Evolutionary conservation across 2,888 invertebrate species (phyloP).

Genomic region (Monoplex corrugatus): DNA sequence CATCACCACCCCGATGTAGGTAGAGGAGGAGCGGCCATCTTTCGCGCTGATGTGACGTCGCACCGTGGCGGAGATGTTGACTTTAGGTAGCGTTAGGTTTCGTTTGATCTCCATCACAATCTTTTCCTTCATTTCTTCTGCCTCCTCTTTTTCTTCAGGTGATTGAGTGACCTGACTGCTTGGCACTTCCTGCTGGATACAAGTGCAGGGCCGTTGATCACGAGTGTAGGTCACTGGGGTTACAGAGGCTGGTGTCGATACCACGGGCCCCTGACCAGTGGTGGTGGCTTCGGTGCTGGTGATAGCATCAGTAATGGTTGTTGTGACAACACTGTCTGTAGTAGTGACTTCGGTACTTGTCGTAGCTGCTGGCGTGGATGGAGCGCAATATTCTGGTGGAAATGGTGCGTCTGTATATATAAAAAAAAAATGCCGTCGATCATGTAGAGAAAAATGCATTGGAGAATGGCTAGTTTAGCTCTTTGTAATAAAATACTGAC

Average conservation of each 20-base stretch:
- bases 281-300: neutral
- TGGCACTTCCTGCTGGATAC: neutral
- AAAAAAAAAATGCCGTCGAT: too few species aligned
- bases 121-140: neutral
- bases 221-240: neutral
- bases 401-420: neutral
- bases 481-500: too few species aligned
- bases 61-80: neutral
- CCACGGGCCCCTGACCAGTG: too few species aligned
- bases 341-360: neutral
- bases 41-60: neutral
- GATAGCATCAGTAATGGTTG: neutral
- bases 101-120: neutral
- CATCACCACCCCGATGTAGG: neutral
- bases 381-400: neutral
- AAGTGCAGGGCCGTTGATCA: neutral
- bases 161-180: neutral
- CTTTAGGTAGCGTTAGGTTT: neutral
- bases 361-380: neutral
- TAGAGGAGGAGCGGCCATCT: constrained; percentile 2
- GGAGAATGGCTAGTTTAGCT: too few species aligned
- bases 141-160: neutral
- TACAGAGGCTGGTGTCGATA: neutral
- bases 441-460: too few species aligned
- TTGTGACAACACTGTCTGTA: neutral